These are phyloP conservation scores for Alloscopus bannaensis DNA, from an alignment of 2,888 invertebrate genomes.

Conservation along the genomic window DNA sequence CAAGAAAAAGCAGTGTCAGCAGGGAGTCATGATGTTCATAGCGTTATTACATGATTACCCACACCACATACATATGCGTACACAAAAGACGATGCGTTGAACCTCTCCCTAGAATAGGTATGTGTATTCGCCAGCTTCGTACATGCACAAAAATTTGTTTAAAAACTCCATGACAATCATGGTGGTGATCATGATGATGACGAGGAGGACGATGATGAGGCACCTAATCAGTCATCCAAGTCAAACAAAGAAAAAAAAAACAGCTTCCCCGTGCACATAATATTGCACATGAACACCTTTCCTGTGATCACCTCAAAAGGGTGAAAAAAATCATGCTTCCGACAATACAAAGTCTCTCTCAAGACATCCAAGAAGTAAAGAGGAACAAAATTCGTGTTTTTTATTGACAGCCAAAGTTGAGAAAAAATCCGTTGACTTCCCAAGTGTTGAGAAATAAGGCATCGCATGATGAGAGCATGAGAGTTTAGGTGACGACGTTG, in stretches of 20 bases:
- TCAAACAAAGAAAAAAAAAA: conserved; percentile 23
- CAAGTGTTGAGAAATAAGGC: not conserved
- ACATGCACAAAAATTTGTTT: too few species aligned
- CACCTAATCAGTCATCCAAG: conserved; percentile 63
- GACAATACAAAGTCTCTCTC: too few species aligned
- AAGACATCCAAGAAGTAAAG: too few species aligned
- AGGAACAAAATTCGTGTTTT: conserved; percentile 27
- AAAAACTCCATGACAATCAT: conserved; percentile 20
- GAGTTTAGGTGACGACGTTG: not conserved
- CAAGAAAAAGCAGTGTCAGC: conserved; percentile 51
- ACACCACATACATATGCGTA: too few species aligned
- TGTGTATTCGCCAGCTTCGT: too few species aligned
- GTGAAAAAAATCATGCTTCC: not conserved
- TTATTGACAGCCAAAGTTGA: conserved; percentile 48
- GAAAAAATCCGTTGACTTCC: conserved; percentile 25
- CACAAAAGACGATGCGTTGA: too few species aligned
- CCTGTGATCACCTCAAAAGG: conserved; percentile 22
- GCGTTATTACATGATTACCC: conserved; percentile 28
- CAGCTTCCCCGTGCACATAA: not conserved
- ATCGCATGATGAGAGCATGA: not conserved
- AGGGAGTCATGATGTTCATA: conserved; percentile 46
- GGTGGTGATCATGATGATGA: conserved; percentile 19
- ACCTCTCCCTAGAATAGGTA: not conserved
- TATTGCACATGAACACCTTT: not conserved
- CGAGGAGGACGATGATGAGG: conserved; percentile 39